Evolutionary conservation across 2,113 vertebrate genomes (phyloP).

Genomic region (Fukomys damarensis): DNA sequence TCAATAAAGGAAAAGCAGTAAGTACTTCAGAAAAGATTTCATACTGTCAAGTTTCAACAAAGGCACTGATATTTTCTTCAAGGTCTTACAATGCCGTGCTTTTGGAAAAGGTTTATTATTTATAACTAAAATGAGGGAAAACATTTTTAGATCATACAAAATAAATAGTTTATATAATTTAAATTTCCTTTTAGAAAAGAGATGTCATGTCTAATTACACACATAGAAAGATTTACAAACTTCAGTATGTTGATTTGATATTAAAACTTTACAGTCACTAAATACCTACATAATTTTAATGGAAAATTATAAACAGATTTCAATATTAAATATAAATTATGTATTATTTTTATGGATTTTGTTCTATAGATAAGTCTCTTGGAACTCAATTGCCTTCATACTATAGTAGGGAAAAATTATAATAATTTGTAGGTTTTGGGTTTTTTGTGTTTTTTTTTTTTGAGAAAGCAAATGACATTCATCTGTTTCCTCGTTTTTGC

Average conservation of each 20-base stretch:
- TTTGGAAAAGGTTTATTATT: constrained; percentile 36
- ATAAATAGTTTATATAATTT: neutral
- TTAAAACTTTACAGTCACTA: neutral
- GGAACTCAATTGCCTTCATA: neutral
- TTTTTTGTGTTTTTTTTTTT: neutral
- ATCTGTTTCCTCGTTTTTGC: neutral
- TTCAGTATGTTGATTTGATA: neutral
- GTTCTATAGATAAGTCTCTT: neutral
- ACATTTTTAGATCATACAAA: neutral
- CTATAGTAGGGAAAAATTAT: neutral
- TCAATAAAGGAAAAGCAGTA: neutral
- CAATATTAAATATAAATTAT: constrained; percentile 11
- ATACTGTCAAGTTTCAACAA: neutral
- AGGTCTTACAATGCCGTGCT: neutral
- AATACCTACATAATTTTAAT: neutral
- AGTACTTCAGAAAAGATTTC: constrained; percentile 17
- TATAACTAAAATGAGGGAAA: constrained; percentile 18
- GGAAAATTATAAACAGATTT: neutral
- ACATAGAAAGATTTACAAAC: neutral
- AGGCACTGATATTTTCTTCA: constrained; percentile 23
- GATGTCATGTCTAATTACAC: neutral
- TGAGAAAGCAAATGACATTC: neutral
- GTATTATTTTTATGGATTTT: neutral
- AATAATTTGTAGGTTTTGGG: neutral
- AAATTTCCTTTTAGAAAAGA: neutral